Evolutionary conservation across 2,113 vertebrate genomes (phyloP).

Genomic region (Nycticorax nycticorax): DNA sequence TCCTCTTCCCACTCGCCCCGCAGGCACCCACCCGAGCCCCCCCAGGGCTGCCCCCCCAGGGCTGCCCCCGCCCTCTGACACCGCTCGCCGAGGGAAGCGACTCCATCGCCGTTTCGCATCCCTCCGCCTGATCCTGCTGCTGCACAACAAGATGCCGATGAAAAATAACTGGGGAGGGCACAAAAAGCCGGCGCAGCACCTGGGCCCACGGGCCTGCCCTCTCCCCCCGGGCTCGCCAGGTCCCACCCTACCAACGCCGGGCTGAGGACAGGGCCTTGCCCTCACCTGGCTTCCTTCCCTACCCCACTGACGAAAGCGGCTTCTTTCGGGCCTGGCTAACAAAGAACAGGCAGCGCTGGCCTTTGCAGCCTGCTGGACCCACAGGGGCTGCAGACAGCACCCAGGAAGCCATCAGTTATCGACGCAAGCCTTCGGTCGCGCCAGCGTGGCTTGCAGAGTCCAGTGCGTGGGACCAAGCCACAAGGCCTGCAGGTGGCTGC

Average conservation of each 20-base stretch:
- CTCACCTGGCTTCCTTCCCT: accelerated
- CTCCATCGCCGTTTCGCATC: accelerated
- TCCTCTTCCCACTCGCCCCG: too few relatives aligned
- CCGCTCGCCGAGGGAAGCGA: not conserved
- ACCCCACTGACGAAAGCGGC: accelerated
- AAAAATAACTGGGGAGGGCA: not conserved
- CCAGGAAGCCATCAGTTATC: accelerated
- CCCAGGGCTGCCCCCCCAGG: accelerated
- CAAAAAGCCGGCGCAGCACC: not conserved
- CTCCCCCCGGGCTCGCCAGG: accelerated
- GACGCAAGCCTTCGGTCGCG: accelerated
- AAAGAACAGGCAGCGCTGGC: too few relatives aligned
- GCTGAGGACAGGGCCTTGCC: too few relatives aligned
- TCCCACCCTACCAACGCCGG: accelerated
- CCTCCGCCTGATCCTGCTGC: not conserved
- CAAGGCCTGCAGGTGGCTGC: not conserved
- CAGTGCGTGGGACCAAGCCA: accelerated
- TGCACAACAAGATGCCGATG: accelerated
- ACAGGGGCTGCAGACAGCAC: accelerated
- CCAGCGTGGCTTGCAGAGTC: not conserved
- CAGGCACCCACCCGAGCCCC: too few relatives aligned
- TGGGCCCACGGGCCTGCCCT: too few relatives aligned
- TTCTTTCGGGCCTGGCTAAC: not conserved
- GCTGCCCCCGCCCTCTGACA: not conserved
- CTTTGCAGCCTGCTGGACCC: accelerated